phyloP scores from a whole-genome alignment of 2,113 vertebrate genomes.

The Epinephelus moara region DNA sequence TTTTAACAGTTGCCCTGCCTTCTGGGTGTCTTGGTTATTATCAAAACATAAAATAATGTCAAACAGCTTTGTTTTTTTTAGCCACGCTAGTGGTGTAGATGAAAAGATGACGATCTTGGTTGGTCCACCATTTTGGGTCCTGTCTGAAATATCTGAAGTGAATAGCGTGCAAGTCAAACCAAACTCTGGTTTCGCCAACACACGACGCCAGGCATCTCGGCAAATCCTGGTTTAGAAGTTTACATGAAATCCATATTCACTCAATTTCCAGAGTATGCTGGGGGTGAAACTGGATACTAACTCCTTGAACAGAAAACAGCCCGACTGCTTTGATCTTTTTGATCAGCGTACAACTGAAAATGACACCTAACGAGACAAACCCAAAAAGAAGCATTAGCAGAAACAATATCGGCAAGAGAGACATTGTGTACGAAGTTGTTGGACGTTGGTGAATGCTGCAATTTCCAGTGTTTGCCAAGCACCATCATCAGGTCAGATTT shows the following conservation, averaged over 20 bases:
- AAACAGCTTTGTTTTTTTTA: neutral
- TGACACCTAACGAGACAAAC: too few species aligned
- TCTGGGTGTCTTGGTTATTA: neutral
- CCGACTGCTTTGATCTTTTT: slow-evolving; percentile 93
- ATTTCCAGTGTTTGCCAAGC: too few species aligned
- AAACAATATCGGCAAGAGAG: too few species aligned
- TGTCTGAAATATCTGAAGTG: neutral
- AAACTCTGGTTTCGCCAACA: too few species aligned
- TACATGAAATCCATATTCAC: slow-evolving; percentile 95
- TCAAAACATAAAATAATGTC: neutral
- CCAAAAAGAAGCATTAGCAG: too few species aligned
- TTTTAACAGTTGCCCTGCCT: neutral
- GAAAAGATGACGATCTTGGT: neutral
- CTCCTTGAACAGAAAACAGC: slow-evolving; percentile 91
- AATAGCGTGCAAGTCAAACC: too few species aligned
- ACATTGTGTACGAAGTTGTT: too few species aligned
- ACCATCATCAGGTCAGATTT: too few species aligned
- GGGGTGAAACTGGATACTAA: slow-evolving; percentile 93
- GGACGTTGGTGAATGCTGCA: too few species aligned
- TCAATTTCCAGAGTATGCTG: slow-evolving; percentile 96
- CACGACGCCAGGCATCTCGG: slow-evolving; percentile 74
- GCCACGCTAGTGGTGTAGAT: neutral
- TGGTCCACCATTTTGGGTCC: neutral
- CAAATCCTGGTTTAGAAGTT: slow-evolving; percentile 92
- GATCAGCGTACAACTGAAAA: slow-evolving; percentile 85